Conservation (phyloP, 2,113 vertebrate genomes). For the Danio rerio region GRCz12tu NC_133184.1:27318001-27318500, state of each 20-base stretch:
- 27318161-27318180: neutral
- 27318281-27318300: conserved; percentile 84
- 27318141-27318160: conserved; percentile 28
- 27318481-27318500: conserved; percentile 79
- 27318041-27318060: neutral
- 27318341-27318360: conserved; percentile 89
- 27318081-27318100: neutral
- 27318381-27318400: conserved; percentile 80
- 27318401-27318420: conserved; percentile 93
- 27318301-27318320: conserved; percentile 84
- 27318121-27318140: conserved; percentile 46
- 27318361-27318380: conserved; percentile 78
- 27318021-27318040: conserved; percentile 50
- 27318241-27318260: conserved; percentile 40
- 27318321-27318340: conserved; percentile 80
- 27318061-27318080: neutral
- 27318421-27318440: conserved; percentile 64
- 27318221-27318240: conserved; percentile 30
- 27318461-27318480: conserved; percentile 78
- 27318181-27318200: conserved; percentile 16
- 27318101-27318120: conserved; percentile 31
- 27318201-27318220: conserved; percentile 4
- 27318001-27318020: conserved; percentile 41
- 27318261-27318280: conserved; percentile 74
- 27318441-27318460: conserved; percentile 76